phyloP scores from a whole-genome alignment of 2,113 vertebrate species.

The Tragelaphus imberbis region DNA sequence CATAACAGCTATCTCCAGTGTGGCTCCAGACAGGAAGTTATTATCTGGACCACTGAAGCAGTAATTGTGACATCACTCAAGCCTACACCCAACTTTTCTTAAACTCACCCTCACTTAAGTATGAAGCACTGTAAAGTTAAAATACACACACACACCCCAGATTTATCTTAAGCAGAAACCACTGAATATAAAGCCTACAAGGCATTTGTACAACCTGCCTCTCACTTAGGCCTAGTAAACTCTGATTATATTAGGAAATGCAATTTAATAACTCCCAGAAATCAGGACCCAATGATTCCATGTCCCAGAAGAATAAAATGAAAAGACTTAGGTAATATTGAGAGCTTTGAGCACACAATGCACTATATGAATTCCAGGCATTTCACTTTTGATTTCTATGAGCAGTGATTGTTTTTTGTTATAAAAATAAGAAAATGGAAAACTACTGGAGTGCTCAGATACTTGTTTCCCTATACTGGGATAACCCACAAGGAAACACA shows the following conservation, averaged over 20 bases:
- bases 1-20: not conserved
- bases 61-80: not conserved
- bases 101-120: not conserved
- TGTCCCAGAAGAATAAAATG: slow-evolving; percentile 44
- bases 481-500: slow-evolving; percentile 37
- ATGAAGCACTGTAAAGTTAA: not conserved
- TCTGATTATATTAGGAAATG: slow-evolving; percentile 30
- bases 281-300: not conserved
- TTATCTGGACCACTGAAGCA: not conserved
- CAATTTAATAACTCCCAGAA: slow-evolving; percentile 31
- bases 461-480: not conserved
- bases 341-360: slow-evolving; percentile 15
- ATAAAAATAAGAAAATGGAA: slow-evolving; percentile 37
- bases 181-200: not conserved
- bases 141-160: not conserved
- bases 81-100: not conserved
- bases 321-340: slow-evolving; percentile 26
- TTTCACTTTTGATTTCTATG: slow-evolving; percentile 53
- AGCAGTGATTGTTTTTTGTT: slow-evolving; percentile 21
- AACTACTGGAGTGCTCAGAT: not conserved
- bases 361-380: not conserved
- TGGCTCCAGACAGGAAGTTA: not conserved
- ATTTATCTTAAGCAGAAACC: not conserved
- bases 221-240: slow-evolving; percentile 41
- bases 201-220: not conserved